A percentile compares a stretch with the other conserved stretches of the same genome.
phyloP scores from a whole-genome alignment of 2,113 vertebrate species.

The Bubo bubo region DNA sequence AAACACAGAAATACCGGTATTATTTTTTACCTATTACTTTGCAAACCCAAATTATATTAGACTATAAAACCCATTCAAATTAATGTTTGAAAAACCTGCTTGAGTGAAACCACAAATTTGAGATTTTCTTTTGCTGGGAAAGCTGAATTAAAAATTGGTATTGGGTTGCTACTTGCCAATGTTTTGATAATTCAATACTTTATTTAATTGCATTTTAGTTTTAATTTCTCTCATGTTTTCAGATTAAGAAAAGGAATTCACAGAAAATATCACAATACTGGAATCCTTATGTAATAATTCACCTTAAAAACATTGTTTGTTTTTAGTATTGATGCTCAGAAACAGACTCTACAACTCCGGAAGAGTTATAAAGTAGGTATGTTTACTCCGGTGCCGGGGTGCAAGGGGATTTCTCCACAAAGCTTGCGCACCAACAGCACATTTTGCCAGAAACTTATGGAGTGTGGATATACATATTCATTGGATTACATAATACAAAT shows the following conservation, averaged over 20 bases:
- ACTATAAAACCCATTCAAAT: not conserved
- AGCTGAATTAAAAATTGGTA: not conserved
- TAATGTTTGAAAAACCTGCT: not conserved
- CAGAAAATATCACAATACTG: not conserved
- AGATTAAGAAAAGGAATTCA: not conserved
- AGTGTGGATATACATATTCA: too few relatives aligned
- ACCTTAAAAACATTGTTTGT: not conserved
- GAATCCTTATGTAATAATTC: not conserved
- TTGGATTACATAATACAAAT: too few relatives aligned
- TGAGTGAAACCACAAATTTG: not conserved
- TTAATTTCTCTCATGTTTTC: not conserved
- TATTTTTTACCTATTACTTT: not conserved
- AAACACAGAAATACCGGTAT: not conserved
- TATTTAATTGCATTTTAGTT: not conserved
- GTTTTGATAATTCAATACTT: not conserved
- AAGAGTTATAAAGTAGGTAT: too few relatives aligned
- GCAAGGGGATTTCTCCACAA: too few relatives aligned
- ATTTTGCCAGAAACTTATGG: too few relatives aligned
- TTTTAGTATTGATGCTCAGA: not conserved
- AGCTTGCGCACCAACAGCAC: too few relatives aligned
- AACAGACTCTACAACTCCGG: too few relatives aligned
- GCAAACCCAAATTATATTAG: not conserved
- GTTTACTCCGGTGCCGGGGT: too few relatives aligned
- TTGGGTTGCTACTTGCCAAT: not conserved
- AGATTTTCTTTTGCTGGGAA: not conserved